Evolutionary conservation across 2,888 invertebrate species (phyloP).

Genomic region (Marasmarcha lunaedactyla): DNA sequence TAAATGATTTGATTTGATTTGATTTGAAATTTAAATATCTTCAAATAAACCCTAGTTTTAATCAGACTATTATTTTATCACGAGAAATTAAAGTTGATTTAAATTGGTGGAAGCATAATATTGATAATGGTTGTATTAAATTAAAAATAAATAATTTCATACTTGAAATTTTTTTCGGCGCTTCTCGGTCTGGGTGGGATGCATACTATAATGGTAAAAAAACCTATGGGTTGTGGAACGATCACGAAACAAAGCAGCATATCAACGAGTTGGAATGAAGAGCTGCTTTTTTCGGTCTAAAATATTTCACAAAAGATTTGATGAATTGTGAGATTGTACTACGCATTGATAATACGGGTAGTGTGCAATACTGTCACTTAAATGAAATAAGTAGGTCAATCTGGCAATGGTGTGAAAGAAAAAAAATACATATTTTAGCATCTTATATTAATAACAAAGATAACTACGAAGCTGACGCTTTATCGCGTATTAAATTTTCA

Average conservation of each 20-base stretch:
- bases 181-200: no score
- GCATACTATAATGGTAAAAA: constrained; percentile 14
- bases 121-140: constrained; percentile 2
- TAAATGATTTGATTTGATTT: no score
- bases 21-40: no score
- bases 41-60: no score
- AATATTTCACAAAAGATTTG: background rate
- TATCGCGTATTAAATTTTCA: no score
- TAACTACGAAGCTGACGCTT: no score
- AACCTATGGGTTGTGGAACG: no score
- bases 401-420: constrained; percentile 13
- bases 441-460: constrained; percentile 16
- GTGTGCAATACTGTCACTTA: constrained; percentile 15
- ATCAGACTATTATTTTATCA: no score
- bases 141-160: constrained; percentile 8
- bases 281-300: no score
- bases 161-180: constrained; percentile 18
- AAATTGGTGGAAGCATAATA: constrained; percentile 13
- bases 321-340: constrained; percentile 13
- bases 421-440: no score
- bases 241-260: no score
- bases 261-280: no score
- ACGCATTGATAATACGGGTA: constrained; percentile 17
- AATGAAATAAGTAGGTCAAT: constrained; percentile 19
- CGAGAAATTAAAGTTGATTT: constrained; percentile 3